These are phyloP conservation scores for Drosophila persimilis DNA, from an alignment of 1,140 invertebrate species.

Conservation along the genomic window DNA sequence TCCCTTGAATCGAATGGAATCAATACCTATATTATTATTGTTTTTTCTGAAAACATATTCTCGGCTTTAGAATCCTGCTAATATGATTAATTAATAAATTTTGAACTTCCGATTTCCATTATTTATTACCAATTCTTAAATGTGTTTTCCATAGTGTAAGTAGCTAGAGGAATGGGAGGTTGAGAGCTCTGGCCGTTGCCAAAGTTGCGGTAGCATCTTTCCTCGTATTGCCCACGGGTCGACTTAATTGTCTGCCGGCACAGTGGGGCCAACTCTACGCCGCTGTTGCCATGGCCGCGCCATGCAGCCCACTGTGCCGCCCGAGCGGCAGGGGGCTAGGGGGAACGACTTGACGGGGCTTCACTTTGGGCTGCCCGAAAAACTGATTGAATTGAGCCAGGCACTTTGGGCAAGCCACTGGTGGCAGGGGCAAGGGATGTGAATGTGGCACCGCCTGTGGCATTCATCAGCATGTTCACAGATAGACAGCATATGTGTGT, in stretches of 20 bases:
- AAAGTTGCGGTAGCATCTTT: conserved; percentile 44
- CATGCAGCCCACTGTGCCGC: conserved; percentile 13
- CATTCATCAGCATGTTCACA: conserved; percentile 10
- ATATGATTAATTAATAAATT: no score
- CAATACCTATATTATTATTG: no score
- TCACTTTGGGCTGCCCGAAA: conserved; percentile 14
- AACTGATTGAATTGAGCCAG: conserved; percentile 43
- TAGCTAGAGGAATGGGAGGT: no score
- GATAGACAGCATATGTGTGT: neutral
- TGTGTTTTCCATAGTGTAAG: no score
- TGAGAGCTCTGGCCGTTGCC: conserved; percentile 11
- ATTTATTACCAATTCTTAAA: no score
- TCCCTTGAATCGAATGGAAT: no score
- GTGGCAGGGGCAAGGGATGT: neutral
- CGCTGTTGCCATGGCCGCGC: no score
- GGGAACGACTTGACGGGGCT: conserved; percentile 5
- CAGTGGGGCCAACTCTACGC: conserved; percentile 26
- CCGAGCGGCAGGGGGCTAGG: neutral
- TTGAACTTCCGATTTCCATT: no score
- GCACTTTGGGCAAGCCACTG: conserved; percentile 29
- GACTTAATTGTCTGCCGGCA: conserved; percentile 53
- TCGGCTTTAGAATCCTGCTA: no score
- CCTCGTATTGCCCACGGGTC: conserved; percentile 33
- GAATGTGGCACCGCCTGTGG: conserved; percentile 8
- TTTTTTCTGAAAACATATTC: no score